phyloP scores from a whole-genome alignment of 2,113 vertebrate genomes.

The Neotragus moschatus region DNA sequence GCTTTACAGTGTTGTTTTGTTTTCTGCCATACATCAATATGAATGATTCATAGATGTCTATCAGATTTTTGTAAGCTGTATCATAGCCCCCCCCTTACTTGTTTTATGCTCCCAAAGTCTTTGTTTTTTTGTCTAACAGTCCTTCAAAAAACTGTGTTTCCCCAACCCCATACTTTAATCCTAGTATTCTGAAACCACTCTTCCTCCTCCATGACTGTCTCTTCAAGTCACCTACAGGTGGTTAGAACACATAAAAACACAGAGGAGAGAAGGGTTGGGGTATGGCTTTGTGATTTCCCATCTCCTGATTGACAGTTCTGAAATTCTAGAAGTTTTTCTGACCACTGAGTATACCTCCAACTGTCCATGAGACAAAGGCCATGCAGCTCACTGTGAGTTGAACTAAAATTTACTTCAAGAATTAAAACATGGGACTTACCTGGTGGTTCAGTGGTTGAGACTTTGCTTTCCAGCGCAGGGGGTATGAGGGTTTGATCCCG shows the following conservation, averaged over 20 bases:
- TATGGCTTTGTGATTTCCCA: background rate
- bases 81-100: background rate
- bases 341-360: background rate
- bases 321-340: background rate
- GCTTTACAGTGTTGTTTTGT: background rate
- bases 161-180: background rate
- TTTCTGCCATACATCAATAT: background rate
- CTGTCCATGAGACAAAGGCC: background rate
- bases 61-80: background rate
- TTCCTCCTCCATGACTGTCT: background rate
- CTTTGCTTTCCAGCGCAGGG: background rate
- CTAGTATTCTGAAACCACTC: background rate
- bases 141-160: background rate
- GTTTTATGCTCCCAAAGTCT: background rate
- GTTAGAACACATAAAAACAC: background rate
- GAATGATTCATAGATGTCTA: background rate
- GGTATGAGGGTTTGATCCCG: background rate
- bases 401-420: conserved; percentile 29
- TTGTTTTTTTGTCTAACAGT: background rate
- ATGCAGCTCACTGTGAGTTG: background rate
- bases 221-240: background rate
- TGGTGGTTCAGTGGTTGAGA: background rate
- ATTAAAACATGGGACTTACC: background rate
- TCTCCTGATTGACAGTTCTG: background rate
- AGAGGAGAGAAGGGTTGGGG: fast-evolving